Evolutionary conservation across 2,888 invertebrate genomes (phyloP), one percentile per base, ranked within the genome.

Genomic region (Mystacides longicornis): DNA sequence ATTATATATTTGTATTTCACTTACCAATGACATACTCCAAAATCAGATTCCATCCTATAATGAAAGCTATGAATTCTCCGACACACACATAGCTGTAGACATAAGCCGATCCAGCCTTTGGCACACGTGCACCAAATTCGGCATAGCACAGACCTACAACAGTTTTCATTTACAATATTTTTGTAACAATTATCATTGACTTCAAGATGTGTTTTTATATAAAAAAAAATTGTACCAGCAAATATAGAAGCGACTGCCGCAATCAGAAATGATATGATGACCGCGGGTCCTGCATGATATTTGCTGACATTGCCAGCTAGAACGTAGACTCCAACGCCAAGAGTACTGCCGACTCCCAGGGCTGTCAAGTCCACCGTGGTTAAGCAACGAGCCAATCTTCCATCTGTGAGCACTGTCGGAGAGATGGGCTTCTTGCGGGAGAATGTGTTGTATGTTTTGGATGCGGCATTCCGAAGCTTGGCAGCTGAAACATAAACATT

Each of bases 1-100:
- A 9, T 31, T 31, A 31, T 9, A 9, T 31, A 31, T 31, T 31
- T 31, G 14, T 31, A 31, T 31, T 31, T 7, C 14, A 55, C 71
- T 74, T 70, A 84, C 89, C 92, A 58, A 93, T 90, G 43, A 90
- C 82, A 71, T 93, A 92, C 69, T 93, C 93, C 50, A 93, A 73
- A 63, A 94, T 89, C 51, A 95, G 81, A 70, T 94, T 94, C 95
- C 95, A 95, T 18, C 94, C 94, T 64, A 94, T 93, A 48, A 90
- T 77, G 69, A 94, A 94, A 0, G 93, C 94, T 54, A 90, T 82
- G 66, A 93, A 86, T 74, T 95, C 94, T 1, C 94, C 94, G 54
- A 94, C 86, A 51, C 92, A 89, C 18, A 94, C 93, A 69, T 94
- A 95, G 67, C 91, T 93, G 78, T 95, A 95, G 4, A 93, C 84